Conservation (phyloP, 2,113 vertebrate genomes). For the Aspidoscelis tigris region DNA sequence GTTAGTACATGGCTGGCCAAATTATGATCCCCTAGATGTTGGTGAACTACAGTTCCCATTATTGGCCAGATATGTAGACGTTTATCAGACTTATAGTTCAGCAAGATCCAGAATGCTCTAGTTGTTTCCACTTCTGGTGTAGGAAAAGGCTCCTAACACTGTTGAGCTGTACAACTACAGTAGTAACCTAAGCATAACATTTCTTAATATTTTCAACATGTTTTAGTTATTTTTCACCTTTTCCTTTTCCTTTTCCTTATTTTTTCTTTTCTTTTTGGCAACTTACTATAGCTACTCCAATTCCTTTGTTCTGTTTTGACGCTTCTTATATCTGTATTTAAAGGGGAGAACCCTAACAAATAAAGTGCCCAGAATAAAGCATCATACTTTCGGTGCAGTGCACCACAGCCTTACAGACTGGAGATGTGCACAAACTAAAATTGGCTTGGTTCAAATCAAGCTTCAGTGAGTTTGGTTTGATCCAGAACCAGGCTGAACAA, state of each 20-base stretch:
- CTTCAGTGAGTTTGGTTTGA: no score
- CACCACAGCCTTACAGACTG: slow-evolving; percentile 37
- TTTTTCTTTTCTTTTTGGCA: not conserved
- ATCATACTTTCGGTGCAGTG: not conserved
- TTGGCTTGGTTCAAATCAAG: no score
- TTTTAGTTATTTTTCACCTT: not conserved
- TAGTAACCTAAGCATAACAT: not conserved
- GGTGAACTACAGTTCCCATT: no score
- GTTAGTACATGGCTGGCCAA: no score
- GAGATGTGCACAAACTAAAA: not conserved
- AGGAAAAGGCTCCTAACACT: not conserved
- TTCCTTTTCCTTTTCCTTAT: not conserved
- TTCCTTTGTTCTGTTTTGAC: not conserved
- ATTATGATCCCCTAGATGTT: no score
- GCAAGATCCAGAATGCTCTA: no score
- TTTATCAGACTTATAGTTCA: no score
- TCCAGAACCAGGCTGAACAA: no score
- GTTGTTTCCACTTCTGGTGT: no score
- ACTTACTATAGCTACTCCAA: not conserved
- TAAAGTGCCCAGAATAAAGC: slow-evolving; percentile 43
- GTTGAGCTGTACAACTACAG: not conserved
- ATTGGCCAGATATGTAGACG: no score
- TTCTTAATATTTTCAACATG: not conserved
- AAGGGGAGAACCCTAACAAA: no score
- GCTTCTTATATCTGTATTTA: slow-evolving; percentile 9